phyloP scores from a whole-genome alignment of 2,888 invertebrate species.

The Fragum sueziense region DNA sequence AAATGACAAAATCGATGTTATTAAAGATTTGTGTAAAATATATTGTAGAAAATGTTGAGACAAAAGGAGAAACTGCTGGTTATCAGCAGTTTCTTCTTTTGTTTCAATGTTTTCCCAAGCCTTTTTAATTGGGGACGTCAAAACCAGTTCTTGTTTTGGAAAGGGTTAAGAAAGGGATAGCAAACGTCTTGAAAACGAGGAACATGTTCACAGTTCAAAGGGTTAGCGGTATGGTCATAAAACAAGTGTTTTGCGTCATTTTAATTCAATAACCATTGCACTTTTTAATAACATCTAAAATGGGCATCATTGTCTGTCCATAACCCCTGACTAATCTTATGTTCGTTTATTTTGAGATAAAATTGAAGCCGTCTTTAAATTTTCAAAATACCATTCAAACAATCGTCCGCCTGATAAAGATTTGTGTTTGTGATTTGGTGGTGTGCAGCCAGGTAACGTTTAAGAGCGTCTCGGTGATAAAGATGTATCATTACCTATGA shows the following conservation, averaged over 20 bases:
- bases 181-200: too few species aligned
- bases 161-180: too few species aligned
- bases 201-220: background rate
- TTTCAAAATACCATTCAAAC: slow-evolving; percentile 35
- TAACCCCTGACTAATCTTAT: slow-evolving; percentile 13
- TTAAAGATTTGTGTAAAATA: too few species aligned
- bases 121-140: too few species aligned
- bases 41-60: too few species aligned
- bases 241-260: background rate
- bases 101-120: too few species aligned
- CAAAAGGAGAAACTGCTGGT: too few species aligned
- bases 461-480: slow-evolving; percentile 26
- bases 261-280: slow-evolving; percentile 14
- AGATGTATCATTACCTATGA: slow-evolving; percentile 1
- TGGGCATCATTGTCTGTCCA: background rate
- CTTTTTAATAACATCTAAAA: slow-evolving; percentile 3
- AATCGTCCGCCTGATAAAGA: slow-evolving; percentile 32
- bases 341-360: slow-evolving; percentile 22
- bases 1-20: too few species aligned
- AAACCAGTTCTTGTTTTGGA: too few species aligned
- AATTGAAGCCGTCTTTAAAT: slow-evolving; percentile 22
- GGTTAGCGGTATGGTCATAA: background rate
- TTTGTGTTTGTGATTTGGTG: slow-evolving; percentile 37
- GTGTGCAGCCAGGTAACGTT: slow-evolving; percentile 26
- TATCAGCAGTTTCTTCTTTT: too few species aligned